Conservation (phyloP, 2,888 invertebrate genomes). For the Trichogramma evanescens region DNA sequence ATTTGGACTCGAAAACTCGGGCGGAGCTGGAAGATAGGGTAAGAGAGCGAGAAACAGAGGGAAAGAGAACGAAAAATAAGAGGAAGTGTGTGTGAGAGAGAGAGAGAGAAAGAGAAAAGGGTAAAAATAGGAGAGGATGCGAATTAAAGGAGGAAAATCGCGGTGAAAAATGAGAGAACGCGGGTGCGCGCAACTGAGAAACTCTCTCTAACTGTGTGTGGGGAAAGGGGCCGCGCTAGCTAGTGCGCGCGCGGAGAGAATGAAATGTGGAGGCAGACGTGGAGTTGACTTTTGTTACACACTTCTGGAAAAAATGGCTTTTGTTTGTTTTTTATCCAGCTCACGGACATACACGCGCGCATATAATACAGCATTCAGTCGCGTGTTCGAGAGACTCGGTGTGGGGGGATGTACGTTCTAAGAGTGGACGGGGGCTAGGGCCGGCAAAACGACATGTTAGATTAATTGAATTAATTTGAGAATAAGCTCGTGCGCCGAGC, state of each 20-base stretch:
- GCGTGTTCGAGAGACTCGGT: too few relatives aligned
- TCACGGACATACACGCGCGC: too few relatives aligned
- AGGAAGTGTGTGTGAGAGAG: too few relatives aligned
- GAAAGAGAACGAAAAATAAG: constrained; percentile 1
- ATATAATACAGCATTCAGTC: too few relatives aligned
- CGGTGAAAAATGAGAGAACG: constrained; percentile 18
- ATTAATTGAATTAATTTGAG: too few relatives aligned
- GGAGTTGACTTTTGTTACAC: not conserved
- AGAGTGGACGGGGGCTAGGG: too few relatives aligned
- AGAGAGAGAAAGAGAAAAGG: constrained; percentile 8
- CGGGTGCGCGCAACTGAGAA: not conserved
- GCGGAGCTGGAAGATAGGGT: not conserved
- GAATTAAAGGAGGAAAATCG: constrained; percentile 24
- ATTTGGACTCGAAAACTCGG: not conserved
- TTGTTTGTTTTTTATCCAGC: too few relatives aligned
- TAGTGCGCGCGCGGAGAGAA: not conserved
- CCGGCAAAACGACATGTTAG: too few relatives aligned
- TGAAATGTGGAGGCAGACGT: constrained; percentile 14
- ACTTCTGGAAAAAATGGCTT: too few relatives aligned
- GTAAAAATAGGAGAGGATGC: constrained; percentile 18
- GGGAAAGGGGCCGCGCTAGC: constrained; percentile 4
- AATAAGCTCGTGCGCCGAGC: too few relatives aligned
- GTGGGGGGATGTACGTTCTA: too few relatives aligned
- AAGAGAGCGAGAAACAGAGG: constrained; percentile 8
- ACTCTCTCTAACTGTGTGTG: not conserved